Base-by-base conservation (phyloP, 1,140 invertebrate genomes). In the Ooceraea biroi region DNA sequence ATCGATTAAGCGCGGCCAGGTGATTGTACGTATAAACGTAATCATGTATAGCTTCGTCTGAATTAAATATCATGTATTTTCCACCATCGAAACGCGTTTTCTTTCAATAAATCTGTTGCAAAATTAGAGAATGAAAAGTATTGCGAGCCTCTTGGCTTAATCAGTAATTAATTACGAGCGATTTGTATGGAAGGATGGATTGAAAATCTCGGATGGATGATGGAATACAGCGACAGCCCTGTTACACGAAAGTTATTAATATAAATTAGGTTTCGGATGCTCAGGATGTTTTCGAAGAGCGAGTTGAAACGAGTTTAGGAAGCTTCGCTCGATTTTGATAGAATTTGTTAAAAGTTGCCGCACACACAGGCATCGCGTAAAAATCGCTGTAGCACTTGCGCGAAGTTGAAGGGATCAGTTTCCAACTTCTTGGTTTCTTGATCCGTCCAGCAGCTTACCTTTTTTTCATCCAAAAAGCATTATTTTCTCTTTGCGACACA, bases 281-380 rank as follows among this genome's bases (percentile, higher is more conserved):
- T 57, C 57, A 44, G 25, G 0, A 57, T 57, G 19, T 46, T 46
- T 80, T 57, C 14, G 48, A 78, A 19, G 76, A 52, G 66, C 60
- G 58, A 22, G 10, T 27, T 61, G 46, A 76, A 61, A 7, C 22
- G n/a, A 80, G 50, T 80, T 80, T 69, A 69, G 65, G 57, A 57
- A 69, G 50, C 50, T 50, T 44, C 25, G 22, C 14, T 80, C 76
- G 50, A 80, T 69, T 17, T 68, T 80, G 76, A 80, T 80, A 69
- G 63, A 80, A 80, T 69, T 80, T 80, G 65, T 80, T 80, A 80
- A 69, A 80, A 80, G 63, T 80, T 69, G 22, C 30, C 57, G 27
- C 7, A 36, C n/a, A 7, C 69, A 80, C 50, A 30, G 55, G 50
- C 41, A 30, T 57, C 48, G 76, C 36, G 36, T 69, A 80, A 80